Evolutionary conservation across 2,888 invertebrate species (phyloP).

Genomic region (Lapara coniferarum): DNA sequence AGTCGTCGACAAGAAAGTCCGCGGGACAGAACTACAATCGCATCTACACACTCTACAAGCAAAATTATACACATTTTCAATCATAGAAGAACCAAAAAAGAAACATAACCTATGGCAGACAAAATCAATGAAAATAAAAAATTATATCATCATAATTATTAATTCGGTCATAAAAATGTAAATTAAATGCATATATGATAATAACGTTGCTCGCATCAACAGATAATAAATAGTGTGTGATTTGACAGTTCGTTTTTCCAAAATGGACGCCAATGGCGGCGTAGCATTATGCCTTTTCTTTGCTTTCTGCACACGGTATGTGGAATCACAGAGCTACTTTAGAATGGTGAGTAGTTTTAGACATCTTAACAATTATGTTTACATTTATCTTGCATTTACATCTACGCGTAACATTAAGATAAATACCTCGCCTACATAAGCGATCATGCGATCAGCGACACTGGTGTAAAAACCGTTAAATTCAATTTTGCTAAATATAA

Average conservation of each 20-base stretch:
- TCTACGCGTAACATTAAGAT: conserved; percentile 7
- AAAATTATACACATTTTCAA: conserved; percentile 5
- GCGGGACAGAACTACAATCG: conserved; percentile 65
- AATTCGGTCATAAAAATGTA: conserved; percentile 40
- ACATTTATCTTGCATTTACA: conserved; percentile 18
- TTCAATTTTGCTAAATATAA: too few species aligned
- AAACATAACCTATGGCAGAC: neutral
- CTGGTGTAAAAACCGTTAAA: neutral
- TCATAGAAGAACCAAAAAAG: neutral
- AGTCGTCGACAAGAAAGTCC: conserved; percentile 76
- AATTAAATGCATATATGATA: conserved; percentile 14
- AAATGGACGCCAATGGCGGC: conserved; percentile 56
- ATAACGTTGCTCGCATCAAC: neutral
- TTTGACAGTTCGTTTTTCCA: conserved; percentile 51
- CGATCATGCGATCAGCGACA: neutral
- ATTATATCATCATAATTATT: conserved; percentile 15
- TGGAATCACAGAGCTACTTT: conserved; percentile 66
- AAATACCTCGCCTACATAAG: neutral
- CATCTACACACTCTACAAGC: conserved; percentile 3
- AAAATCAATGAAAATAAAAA: neutral
- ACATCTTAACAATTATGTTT: conserved; percentile 23
- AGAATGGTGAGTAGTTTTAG: conserved; percentile 68
- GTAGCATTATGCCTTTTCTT: conserved; percentile 53
- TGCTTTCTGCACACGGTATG: conserved; percentile 75
- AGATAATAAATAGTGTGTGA: conserved; percentile 31